Conservation (phyloP, 1,140 invertebrate genomes). For the Batillaria attramentaria region DNA sequence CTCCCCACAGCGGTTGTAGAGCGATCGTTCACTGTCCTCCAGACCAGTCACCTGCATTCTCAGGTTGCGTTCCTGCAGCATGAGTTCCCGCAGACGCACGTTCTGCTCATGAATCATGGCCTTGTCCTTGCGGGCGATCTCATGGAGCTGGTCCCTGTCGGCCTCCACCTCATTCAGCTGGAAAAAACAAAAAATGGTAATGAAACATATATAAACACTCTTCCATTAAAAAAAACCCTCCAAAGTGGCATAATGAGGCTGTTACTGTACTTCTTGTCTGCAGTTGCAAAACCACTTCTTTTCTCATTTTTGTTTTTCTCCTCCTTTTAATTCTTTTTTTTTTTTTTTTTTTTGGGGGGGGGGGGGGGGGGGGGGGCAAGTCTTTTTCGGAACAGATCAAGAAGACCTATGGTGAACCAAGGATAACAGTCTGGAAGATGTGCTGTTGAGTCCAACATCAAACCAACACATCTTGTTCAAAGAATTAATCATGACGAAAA, state of each 20-base stretch:
- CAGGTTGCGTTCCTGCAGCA: slow-evolving; percentile 60
- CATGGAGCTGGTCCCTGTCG: slow-evolving; percentile 67
- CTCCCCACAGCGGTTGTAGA: slow-evolving; percentile 51
- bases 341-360: slow-evolving; percentile 5
- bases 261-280: too few relatives aligned
- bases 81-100: slow-evolving; percentile 59
- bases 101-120: slow-evolving; percentile 67
- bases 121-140: slow-evolving; percentile 67
- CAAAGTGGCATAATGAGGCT: too few relatives aligned
- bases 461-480: too few relatives aligned
- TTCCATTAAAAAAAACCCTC: neutral
- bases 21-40: slow-evolving; percentile 54
- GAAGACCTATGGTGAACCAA: too few relatives aligned
- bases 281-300: too few relatives aligned
- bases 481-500: too few relatives aligned
- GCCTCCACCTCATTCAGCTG: slow-evolving; percentile 65
- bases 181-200: slow-evolving; percentile 11
- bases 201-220: neutral
- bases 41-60: slow-evolving; percentile 60
- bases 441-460: too few relatives aligned
- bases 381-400: too few relatives aligned
- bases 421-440: too few relatives aligned
- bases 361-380: too few relatives aligned
- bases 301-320: too few relatives aligned
- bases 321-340: slow-evolving; percentile 7